Conservation (phyloP, 2,113 vertebrate species). For the Cebus imitator region DNA sequence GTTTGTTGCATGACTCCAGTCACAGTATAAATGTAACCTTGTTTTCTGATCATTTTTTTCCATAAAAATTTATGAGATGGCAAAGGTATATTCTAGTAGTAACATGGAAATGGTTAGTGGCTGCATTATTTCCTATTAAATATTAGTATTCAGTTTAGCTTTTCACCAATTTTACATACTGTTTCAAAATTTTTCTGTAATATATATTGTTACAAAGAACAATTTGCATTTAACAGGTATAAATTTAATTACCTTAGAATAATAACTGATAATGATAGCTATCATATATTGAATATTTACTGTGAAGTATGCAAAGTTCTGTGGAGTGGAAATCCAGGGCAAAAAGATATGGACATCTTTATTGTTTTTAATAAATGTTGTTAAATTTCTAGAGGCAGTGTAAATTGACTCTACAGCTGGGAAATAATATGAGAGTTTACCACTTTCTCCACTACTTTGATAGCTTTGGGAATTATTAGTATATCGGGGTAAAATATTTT, state of each 20-base stretch:
- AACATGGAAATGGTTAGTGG: background rate
- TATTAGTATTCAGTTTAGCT: background rate
- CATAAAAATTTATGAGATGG: background rate
- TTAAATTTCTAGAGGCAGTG: background rate
- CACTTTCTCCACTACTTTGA: background rate
- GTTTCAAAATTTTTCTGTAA: background rate
- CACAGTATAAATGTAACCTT: background rate
- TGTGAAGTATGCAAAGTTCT: background rate
- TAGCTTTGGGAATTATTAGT: background rate
- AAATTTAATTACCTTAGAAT: background rate
- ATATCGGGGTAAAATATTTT: constrained; percentile 1
- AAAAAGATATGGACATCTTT: background rate
- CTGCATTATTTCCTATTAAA: background rate
- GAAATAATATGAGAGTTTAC: background rate
- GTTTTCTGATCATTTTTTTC: background rate
- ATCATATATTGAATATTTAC: background rate
- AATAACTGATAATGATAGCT: background rate
- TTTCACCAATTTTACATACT: background rate
- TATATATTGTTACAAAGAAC: background rate
- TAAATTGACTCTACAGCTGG: background rate
- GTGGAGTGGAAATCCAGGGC: background rate
- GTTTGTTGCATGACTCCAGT: constrained; percentile 29
- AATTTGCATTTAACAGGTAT: background rate
- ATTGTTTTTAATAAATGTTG: background rate
- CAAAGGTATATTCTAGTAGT: background rate